Base-by-base conservation (phyloP, 2,888 invertebrate genomes). In the Eupeodes luniger region DNA sequence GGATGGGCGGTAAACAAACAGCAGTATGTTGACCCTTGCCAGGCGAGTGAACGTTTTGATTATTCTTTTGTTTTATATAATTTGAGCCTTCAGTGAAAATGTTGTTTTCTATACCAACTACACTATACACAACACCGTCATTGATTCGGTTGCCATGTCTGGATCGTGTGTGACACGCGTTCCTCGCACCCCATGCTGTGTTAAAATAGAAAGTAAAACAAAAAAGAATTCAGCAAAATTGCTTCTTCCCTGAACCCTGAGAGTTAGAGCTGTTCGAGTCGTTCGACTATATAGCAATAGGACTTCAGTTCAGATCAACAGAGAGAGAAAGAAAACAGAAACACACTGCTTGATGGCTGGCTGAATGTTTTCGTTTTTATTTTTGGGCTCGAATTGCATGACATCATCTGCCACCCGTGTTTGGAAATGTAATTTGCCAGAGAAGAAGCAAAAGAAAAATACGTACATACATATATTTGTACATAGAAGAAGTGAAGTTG, bases 161-260 rank as follows among this genome's bases (percentile, higher is more conserved):
- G 80, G 81, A 77, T 76, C 69, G 80, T 84, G 83, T 87, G 62
- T 80, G 87, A 81, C 83, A 77, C 87, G 80, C 87, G 87, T 87
- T 87, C 67, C 77, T 80, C 80, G 27, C 83, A 87, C 87, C 87
- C 83, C 87, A 87, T 83, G 76, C 77, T 72, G 83, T 76, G 76
- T 72, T 27, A 76, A 87, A 84, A 84, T 69, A 69, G 47, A 53
- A 53, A 51, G 49, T 3, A 57, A 77, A 53, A 34, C 36, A 66
- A 75, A 78, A 72, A 53, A n/a, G 53, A 51, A 51, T 67, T 55
- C 40, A 70, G 19, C 40, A 74, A 66, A 59, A 64, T 51, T 11
- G 14, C 51, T 67, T 44, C 55, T 66, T n/a, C 55, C 59, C n/a
- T 59, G 59, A 57, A 59, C 34, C 59, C 59, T n/a, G 47, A 7